phyloP scores from a whole-genome alignment of 1,140 invertebrate genomes.

The Meloidogyne exigua region DNA sequence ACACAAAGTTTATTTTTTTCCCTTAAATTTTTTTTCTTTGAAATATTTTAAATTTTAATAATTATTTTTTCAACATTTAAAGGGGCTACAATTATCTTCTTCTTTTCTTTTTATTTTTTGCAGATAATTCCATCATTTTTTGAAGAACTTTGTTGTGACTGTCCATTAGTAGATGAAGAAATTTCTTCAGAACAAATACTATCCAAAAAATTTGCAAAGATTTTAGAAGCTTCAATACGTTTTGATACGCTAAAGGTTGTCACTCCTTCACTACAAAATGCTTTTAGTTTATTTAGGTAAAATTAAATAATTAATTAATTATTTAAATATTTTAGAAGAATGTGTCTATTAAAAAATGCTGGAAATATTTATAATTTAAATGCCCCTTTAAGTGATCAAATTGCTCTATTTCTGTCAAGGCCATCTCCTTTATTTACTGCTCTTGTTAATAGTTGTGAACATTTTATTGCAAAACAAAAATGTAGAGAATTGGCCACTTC shows the following conservation, averaged over 20 bases:
- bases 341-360: conserved; percentile 9
- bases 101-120: not conserved
- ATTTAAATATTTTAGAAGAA: conserved; percentile 5
- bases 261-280: conserved; percentile 19
- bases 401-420: conserved; percentile 16
- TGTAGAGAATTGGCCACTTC: conserved; percentile 13
- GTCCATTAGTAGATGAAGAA: conserved; percentile 8
- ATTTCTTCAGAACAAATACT: conserved; percentile 9
- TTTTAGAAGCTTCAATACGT: conserved; percentile 7
- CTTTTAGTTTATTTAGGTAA: conserved; percentile 22
- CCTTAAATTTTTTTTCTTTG: no score
- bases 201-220: conserved; percentile 16
- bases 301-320: not conserved
- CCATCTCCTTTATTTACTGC: conserved; percentile 18
- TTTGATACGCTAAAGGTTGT: conserved; percentile 15
- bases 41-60: no score
- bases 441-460: conserved; percentile 10
- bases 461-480: conserved; percentile 4
- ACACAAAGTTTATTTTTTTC: no score
- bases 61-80: no score
- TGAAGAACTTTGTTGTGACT: conserved; percentile 24
- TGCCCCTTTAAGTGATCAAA: conserved; percentile 21
- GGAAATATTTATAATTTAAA: not conserved
- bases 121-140: conserved; percentile 20
- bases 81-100: no score